Base-by-base conservation (phyloP, 2,113 vertebrate species). In the Amazona vittata region DNA sequence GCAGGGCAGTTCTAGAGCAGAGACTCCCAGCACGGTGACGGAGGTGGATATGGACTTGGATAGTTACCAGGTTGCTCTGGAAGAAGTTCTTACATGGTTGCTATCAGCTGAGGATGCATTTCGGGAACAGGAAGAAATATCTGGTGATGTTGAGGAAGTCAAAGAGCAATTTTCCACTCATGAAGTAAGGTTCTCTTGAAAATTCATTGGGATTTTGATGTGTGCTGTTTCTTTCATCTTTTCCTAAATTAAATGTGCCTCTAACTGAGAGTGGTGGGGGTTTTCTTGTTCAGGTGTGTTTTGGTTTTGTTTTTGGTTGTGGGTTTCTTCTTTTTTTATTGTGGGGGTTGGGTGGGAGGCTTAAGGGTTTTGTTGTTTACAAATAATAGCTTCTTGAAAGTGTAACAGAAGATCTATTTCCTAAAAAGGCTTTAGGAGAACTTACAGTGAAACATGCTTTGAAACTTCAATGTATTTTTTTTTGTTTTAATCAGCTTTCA, bases 141-240 rank as follows among this genome's bases (percentile, higher is more conserved):
- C 99, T 10, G 97, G 98, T 3, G 99, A 99, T 53, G 99, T 99
- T 76, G 99, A 99, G 75, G 99, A 99, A 92, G 99, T 99, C 81
- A 99, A 99, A 97, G 98, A 99, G 17, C 99, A 99, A 95, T 99
- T 99, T 98, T 98, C 99, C 78, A 99, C 98, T 17, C 99, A 99
- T 33, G 99, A 99, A 98, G 99, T 99, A 97, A 94, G 94, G 81
- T 53, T 67, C 17, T 79, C 5, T 80, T 84, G 46, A 55, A 31
- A 91, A 69, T 12, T 59, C 3, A 19, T 43, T 12, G 25, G 11
- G 13, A 14, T 33, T 67, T 31, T 44, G 70, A 57, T 71, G 14
- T 46, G 16, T 52, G 84, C 39, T 69, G 10, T 52, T 83, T 86
- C 13, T 83, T 65, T 50, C 59, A 25, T 59, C n/a, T 26, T 77